Base-by-base conservation (phyloP, 2,888 invertebrate species). In the Acanthosepion pharaonis region DNA sequence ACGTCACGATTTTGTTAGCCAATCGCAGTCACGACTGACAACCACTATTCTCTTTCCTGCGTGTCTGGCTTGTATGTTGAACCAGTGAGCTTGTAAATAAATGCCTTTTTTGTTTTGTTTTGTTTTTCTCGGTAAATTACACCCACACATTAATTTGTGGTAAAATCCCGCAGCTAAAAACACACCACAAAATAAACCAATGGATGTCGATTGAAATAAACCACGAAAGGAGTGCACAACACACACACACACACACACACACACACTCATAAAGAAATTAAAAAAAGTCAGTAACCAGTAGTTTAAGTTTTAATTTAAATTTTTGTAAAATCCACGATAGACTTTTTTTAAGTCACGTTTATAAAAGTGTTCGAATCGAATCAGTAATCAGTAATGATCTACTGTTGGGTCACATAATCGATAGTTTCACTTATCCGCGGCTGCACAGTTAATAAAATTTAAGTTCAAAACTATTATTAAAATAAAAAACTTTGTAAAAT, bases 131-230 rank as follows among this genome's bases (percentile, higher is more conserved):
- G 25, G 64, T 64, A 64, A 64, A 64, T 78, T 78, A 78, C 78
- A 78, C 78, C 78, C 78, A 78, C 78, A 78, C n/a, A 78, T n/a
- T 78, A 33, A 78, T 78, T 78, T 78, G 78, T 78, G 78, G 78
- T 78, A 78, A 78, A 78, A 78, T 78, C 78, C 78, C 78, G 23
- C 78, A 78, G 33, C n/a, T 33, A 33, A 78, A 78, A 33, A 78
- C n/a, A 78, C n/a, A 33, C 78, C 78, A 33, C 78, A 78, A 78
- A 33, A 8, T 33, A n/a, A 42, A n/a, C 78, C n/a, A 15, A n/a
- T 78, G 4, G 78, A 78, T 78, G 78, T n/a, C n/a, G 78, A 78
- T n/a, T 78, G 78, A 33, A n/a, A n/a, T 78, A 78, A 78, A 78
- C 78, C 28, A n/a, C 78, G 28, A n/a, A n/a, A 59, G n/a, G n/a